Percentiles rank a stretch among this genome's conserved stretches.
These are phyloP conservation scores for Bellardia bayeri DNA, from an alignment of 2,888 invertebrate species.

Conservation along the genomic window DNA sequence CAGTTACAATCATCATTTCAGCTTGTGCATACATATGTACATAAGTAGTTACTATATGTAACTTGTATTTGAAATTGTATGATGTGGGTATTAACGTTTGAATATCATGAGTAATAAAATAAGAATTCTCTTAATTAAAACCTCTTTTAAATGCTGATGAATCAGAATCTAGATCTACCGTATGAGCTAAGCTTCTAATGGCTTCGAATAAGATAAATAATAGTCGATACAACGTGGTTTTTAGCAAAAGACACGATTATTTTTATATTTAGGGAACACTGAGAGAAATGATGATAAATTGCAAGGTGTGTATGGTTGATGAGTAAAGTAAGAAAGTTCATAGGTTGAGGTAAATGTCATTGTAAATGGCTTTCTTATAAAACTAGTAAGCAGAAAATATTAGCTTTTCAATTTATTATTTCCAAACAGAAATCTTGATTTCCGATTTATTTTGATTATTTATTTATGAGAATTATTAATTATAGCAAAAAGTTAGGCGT, in stretches of 20 bases:
- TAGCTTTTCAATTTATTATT: too few species aligned
- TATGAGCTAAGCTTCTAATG: constrained; percentile 28
- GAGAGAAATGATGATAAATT: not conserved
- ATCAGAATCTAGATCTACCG: constrained; percentile 34
- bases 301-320: too few species aligned
- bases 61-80: constrained; percentile 23
- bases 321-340: too few species aligned
- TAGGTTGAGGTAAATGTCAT: too few species aligned
- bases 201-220: not conserved
- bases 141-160: constrained; percentile 22
- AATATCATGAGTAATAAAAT: constrained; percentile 51
- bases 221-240: not conserved
- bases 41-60: not conserved
- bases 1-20: not conserved
- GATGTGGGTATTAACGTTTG: constrained; percentile 35
- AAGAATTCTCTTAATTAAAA: constrained; percentile 26
- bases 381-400: too few species aligned
- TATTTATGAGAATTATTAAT: too few species aligned
- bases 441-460: too few species aligned
- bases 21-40: too few species aligned
- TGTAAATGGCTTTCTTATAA: too few species aligned
- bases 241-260: not conserved
- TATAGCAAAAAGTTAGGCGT: too few species aligned
- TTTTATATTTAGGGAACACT: not conserved
- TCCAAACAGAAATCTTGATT: too few species aligned